phyloP scores from a whole-genome alignment of 2,113 vertebrate species.

The Agelaius phoeniceus region DNA sequence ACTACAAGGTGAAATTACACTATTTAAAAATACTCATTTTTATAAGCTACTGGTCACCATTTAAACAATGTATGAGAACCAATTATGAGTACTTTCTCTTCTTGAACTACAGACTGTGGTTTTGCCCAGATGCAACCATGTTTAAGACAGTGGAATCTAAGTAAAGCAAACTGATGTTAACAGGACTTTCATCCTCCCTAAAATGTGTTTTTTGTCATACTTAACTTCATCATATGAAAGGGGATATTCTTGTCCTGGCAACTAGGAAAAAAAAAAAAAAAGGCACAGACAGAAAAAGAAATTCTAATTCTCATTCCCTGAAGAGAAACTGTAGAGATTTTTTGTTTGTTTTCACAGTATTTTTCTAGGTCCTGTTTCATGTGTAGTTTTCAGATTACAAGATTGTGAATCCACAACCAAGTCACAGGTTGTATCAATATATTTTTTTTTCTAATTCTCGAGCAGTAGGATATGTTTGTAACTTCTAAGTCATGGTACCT shows the following conservation, averaged over 20 bases:
- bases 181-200: neutral
- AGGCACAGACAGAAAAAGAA: neutral
- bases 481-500: neutral
- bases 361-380: neutral
- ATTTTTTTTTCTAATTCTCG: neutral
- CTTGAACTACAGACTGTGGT: accelerated
- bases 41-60: neutral
- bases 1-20: neutral
- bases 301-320: neutral
- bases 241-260: neutral
- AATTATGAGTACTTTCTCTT: neutral
- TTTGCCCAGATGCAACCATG: neutral
- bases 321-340: neutral
- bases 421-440: neutral
- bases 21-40: accelerated
- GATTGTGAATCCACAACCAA: neutral
- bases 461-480: neutral
- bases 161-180: neutral
- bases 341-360: neutral
- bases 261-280: neutral
- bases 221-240: neutral
- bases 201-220: neutral
- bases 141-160: neutral
- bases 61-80: neutral
- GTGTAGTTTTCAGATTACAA: neutral